Conservation (phyloP, 2,888 invertebrate genomes). For the Xylota segnis region DNA sequence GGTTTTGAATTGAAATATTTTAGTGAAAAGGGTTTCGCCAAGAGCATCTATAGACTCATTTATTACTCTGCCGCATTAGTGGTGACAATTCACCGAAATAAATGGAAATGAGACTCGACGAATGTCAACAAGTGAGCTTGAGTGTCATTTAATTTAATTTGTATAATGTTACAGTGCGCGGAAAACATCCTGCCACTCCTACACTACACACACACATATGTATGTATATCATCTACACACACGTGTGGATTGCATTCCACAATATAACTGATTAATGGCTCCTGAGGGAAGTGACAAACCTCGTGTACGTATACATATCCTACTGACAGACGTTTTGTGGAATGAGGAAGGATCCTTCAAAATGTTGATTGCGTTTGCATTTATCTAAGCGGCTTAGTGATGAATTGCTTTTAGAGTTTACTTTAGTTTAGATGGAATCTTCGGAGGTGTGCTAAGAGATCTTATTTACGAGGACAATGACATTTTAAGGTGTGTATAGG, state of each 20-base stretch:
- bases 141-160: slow-evolving; percentile 76
- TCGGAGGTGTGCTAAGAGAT: background rate
- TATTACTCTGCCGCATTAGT: slow-evolving; percentile 68
- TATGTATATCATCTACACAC: no score
- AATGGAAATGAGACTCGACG: slow-evolving; percentile 70
- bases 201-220: background rate
- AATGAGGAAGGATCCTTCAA: slow-evolving; percentile 51
- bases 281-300: slow-evolving; percentile 40
- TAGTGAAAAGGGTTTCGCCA: slow-evolving; percentile 38
- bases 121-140: slow-evolving; percentile 74
- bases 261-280: slow-evolving; percentile 68
- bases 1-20: slow-evolving; percentile 58
- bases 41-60: slow-evolving; percentile 54
- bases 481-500: no score
- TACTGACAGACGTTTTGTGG: slow-evolving; percentile 25
- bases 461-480: background rate
- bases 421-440: background rate
- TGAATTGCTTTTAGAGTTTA: slow-evolving; percentile 40
- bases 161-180: slow-evolving; percentile 56
- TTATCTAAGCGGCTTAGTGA: slow-evolving; percentile 47
- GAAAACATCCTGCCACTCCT: slow-evolving; percentile 31
- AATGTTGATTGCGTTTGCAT: slow-evolving; percentile 60
- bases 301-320: background rate
- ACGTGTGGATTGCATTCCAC: slow-evolving; percentile 61
- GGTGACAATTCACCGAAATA: slow-evolving; percentile 69